phyloP scores from a whole-genome alignment of 2,113 vertebrate species.

The Thinocorus orbignyianus region DNA sequence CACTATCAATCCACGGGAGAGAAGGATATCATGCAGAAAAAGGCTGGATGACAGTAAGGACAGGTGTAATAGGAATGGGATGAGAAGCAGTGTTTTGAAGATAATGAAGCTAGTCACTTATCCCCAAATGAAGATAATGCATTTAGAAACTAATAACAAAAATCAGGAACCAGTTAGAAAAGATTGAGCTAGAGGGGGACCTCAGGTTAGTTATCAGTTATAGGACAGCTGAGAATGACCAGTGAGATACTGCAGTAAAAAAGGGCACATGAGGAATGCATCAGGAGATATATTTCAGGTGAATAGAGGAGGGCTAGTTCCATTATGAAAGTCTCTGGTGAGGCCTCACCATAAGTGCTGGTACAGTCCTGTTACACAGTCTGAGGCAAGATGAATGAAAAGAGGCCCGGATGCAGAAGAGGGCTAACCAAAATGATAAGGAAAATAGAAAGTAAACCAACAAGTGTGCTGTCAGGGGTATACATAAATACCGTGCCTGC shows the following conservation, averaged over 20 bases:
- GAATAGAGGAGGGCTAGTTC: not conserved
- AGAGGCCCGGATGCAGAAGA: not conserved
- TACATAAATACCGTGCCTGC: not conserved
- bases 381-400: not conserved
- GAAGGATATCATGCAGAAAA: conserved; percentile 28
- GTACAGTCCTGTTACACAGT: not conserved
- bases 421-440: not conserved
- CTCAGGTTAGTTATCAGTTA: not conserved
- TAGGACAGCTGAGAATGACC: not conserved
- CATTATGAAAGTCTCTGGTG: not conserved
- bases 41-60: not conserved
- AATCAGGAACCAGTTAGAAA: conserved; percentile 20
- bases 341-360: not conserved
- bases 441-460: not conserved
- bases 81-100: conserved; percentile 32
- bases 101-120: conserved; percentile 26
- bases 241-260: not conserved
- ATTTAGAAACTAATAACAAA: conserved; percentile 46
- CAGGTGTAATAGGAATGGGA: not conserved
- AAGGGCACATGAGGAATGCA: not conserved
- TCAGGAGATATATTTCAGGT: not conserved
- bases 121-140: conserved; percentile 19
- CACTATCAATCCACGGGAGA: not conserved
- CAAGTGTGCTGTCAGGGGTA: not conserved
- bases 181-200: not conserved